A percentile compares a stretch with the other conserved stretches of the same genome.
Conservation (phyloP, 2,113 vertebrate species). For the Emydura subglobosa region DNA sequence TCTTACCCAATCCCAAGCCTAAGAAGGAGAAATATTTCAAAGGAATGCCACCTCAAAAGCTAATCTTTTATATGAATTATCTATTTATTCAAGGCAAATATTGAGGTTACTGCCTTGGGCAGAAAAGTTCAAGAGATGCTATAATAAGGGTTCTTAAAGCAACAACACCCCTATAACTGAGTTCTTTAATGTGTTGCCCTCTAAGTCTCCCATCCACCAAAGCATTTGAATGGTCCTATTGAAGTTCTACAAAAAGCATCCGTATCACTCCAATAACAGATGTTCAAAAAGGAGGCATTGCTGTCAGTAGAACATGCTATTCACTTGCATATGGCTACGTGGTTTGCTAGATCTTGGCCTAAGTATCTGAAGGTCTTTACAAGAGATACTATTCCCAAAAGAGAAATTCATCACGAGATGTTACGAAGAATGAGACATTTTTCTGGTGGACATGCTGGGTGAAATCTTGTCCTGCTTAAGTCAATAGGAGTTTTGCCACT, state of each 20-base stretch:
- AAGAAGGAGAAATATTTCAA: not conserved
- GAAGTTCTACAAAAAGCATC: not conserved
- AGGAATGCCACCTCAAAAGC: constrained; percentile 16
- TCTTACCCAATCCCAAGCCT: not conserved
- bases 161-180: not conserved
- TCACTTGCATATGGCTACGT: not conserved
- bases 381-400: not conserved
- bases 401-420: not conserved
- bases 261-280: rapidly evolving
- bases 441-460: not conserved
- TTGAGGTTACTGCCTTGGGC: not conserved
- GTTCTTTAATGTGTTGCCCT: not conserved
- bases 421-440: not conserved
- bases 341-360: not conserved
- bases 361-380: not conserved
- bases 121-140: constrained; percentile 28
- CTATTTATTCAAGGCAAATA: constrained; percentile 42
- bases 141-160: constrained; percentile 36
- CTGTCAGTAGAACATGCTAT: not conserved
- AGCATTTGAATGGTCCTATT: not conserved
- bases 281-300: not conserved
- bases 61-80: constrained; percentile 21
- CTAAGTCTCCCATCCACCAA: not conserved
- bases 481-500: rapidly evolving
- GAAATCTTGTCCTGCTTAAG: not conserved